phyloP scores from a whole-genome alignment of 2,113 vertebrate species.

The Bubo scandiacus region DNA sequence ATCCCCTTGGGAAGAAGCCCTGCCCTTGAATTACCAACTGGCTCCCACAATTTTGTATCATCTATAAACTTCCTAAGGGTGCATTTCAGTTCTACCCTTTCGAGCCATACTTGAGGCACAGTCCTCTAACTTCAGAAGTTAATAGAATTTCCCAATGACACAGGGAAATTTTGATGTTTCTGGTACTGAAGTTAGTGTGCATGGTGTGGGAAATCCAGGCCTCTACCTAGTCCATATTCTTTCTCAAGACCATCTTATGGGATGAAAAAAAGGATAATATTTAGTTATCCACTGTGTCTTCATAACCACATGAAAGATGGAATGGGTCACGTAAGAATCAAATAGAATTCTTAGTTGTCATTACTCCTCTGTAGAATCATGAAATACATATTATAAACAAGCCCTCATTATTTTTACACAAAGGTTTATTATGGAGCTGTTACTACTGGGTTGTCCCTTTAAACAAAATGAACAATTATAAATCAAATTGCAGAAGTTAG shows the following conservation, averaged over 20 bases:
- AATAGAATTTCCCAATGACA: not conserved
- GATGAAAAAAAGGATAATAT: not conserved
- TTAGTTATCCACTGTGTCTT: not conserved
- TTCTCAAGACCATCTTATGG: not conserved
- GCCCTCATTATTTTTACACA: not conserved
- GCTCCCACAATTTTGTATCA: not conserved
- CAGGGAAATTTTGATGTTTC: not conserved
- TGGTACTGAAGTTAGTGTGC: not conserved
- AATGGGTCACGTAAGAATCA: not conserved
- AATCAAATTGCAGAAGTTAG: not conserved
- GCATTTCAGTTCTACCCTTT: not conserved
- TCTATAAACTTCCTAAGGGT: not conserved
- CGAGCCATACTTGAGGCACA: not conserved
- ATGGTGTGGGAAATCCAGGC: not conserved
- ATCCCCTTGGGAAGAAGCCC: not conserved
- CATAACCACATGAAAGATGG: not conserved
- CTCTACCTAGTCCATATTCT: not conserved
- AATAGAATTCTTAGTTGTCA: not conserved
- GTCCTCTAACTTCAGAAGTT: not conserved
- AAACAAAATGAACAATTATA: not conserved
- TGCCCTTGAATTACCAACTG: not conserved
- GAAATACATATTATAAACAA: not conserved
- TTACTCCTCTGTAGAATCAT: not conserved
- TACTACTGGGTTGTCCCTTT: not conserved
- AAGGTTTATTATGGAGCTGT: not conserved